phyloP scores from a whole-genome alignment of 2,797 vertebrate species.

The Microctenopoma lineatum region DNA sequence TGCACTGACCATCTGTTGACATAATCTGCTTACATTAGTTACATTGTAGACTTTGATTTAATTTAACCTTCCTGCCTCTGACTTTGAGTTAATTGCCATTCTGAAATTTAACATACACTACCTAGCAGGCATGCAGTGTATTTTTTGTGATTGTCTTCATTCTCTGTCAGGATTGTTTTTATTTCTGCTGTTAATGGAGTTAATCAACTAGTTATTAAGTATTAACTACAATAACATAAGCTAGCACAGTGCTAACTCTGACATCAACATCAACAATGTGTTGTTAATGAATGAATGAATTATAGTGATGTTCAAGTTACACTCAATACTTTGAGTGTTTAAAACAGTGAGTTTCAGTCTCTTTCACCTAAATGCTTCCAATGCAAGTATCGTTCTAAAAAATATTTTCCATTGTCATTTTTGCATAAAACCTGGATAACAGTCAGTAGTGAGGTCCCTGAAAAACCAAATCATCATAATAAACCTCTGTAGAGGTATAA shows the following conservation, averaged over 20 bases:
- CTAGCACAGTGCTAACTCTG: background rate
- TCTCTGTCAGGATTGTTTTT: background rate
- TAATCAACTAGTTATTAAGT: background rate
- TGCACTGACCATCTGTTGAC: background rate
- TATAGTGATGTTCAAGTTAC: background rate
- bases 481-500: constrained; percentile 34
- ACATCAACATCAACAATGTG: background rate
- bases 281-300: no score
- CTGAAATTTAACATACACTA: background rate
- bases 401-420: constrained; percentile 36
- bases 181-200: background rate
- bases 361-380: constrained; percentile 26
- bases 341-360: background rate
- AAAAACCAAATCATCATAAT: constrained; percentile 53
- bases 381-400: constrained; percentile 9
- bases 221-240: constrained; percentile 6
- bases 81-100: background rate
- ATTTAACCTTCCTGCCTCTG: constrained; percentile 3
- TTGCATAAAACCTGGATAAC: constrained; percentile 29
- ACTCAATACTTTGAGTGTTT: background rate
- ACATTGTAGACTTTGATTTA: background rate
- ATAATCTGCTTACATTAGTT: background rate
- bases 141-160: background rate
- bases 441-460: constrained; percentile 33
- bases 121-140: background rate